A percentile compares a stretch with the other conserved stretches of the same genome.
These are phyloP conservation scores for Sylvicapra grimmia DNA, from an alignment of 2,113 vertebrate genomes.

Conservation along the genomic window DNA sequence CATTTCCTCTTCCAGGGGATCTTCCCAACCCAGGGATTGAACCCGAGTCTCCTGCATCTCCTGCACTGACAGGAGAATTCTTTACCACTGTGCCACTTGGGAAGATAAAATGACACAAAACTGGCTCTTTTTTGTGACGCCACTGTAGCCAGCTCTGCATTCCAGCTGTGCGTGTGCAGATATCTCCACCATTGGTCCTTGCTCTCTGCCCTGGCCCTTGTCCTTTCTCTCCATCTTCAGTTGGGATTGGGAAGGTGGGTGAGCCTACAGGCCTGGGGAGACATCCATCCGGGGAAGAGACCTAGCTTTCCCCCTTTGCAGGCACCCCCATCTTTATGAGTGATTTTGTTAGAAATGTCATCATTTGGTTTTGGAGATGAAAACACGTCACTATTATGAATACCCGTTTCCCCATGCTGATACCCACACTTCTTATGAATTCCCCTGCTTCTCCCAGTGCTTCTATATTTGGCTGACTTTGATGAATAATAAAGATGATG, in stretches of 20 bases:
- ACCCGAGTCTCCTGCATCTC: neutral
- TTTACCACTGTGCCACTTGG: neutral
- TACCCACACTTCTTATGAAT: neutral
- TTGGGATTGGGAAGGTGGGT: neutral
- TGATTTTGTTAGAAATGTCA: neutral
- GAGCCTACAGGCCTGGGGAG: neutral
- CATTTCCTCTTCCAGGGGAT: neutral
- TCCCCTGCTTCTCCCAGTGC: neutral
- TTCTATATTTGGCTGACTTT: neutral
- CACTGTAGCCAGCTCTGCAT: neutral
- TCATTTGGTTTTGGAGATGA: neutral
- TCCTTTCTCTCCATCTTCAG: neutral
- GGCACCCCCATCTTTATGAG: neutral
- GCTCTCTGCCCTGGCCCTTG: neutral
- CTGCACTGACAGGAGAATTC: neutral
- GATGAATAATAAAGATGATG: neutral
- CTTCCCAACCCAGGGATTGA: neutral
- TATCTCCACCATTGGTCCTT: neutral
- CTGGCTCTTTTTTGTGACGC: neutral
- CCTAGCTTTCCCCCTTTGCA: neutral
- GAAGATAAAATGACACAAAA: neutral
- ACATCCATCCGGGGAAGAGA: neutral
- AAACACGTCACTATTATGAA: neutral
- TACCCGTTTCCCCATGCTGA: neutral
- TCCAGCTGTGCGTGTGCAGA: neutral